Evolutionary conservation across 2,888 invertebrate species (phyloP).

Genomic region (Drosophila recens): DNA sequence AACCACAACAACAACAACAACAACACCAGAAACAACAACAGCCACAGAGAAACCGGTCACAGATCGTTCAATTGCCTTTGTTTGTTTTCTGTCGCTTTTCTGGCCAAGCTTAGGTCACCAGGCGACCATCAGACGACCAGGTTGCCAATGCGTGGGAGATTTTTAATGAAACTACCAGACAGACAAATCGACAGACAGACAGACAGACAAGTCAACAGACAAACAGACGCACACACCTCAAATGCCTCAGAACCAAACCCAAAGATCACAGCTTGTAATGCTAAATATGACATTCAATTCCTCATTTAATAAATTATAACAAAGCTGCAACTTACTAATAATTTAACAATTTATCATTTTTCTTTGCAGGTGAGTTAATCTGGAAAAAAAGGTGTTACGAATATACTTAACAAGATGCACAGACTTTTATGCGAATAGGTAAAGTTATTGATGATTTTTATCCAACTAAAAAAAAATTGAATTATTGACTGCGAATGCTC

Average conservation of each 20-base stretch:
- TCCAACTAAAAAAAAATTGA: not conserved
- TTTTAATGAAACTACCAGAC: constrained; percentile 57
- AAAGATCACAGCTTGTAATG: constrained; percentile 26
- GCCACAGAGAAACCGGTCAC: constrained; percentile 62
- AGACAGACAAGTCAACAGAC: constrained; percentile 4
- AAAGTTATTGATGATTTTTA: not conserved
- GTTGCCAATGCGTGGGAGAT: constrained; percentile 71
- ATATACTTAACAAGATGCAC: not conserved
- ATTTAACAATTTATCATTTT: constrained; percentile 29
- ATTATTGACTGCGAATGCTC: too few species aligned
- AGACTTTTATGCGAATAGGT: not conserved
- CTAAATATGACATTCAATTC: constrained; percentile 36
- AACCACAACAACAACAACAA: constrained; percentile 32
- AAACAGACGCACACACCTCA: constrained; percentile 32
- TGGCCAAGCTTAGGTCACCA: constrained; percentile 58
- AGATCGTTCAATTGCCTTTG: constrained; percentile 60
- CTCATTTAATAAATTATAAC: constrained; percentile 23
- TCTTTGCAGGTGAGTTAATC: constrained; percentile 67
- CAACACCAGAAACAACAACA: constrained; percentile 39
- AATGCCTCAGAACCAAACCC: constrained; percentile 42
- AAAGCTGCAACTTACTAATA: constrained; percentile 26
- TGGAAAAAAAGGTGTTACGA: not conserved
- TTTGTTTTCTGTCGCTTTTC: constrained; percentile 38
- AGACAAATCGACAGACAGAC: constrained; percentile 6
- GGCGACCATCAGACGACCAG: constrained; percentile 38